Percentiles rank a stretch among this genome's conserved stretches.
phyloP scores from a whole-genome alignment of 2,888 invertebrate genomes.

The Marasmarcha lunaedactyla region DNA sequence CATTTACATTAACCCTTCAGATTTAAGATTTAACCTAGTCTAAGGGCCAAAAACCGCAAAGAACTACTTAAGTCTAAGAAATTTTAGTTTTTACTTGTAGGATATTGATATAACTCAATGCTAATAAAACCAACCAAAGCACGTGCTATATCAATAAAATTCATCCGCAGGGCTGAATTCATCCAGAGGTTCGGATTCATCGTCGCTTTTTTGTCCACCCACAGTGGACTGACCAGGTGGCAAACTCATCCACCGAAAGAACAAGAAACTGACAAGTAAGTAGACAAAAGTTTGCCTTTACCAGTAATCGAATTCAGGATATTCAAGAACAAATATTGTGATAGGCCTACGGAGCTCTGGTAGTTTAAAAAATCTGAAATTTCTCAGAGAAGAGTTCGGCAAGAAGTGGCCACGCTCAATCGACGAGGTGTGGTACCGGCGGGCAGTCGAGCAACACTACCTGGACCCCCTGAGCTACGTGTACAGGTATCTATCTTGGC shows the following conservation, averaged over 20 bases:
- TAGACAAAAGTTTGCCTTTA: background rate
- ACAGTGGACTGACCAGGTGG: conserved; percentile 92
- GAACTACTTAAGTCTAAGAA: too few relatives aligned
- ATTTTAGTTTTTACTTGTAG: too few relatives aligned
- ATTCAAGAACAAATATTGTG: too few relatives aligned
- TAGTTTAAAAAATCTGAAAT: too few relatives aligned
- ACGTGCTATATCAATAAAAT: conserved; percentile 1
- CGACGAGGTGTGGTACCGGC: conserved; percentile 90
- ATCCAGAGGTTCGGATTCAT: conserved; percentile 87
- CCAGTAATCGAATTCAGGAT: background rate
- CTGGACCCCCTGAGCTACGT: conserved; percentile 83
- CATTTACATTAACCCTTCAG: too few relatives aligned
- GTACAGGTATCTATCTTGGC: too few relatives aligned
- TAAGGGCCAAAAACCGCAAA: too few relatives aligned
- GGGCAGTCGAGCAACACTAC: conserved; percentile 89
- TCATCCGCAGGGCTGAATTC: conserved; percentile 78
- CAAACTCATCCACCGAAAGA: conserved; percentile 73
- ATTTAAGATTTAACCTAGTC: too few relatives aligned
- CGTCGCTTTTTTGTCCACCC: conserved; percentile 89
- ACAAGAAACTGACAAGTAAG: conserved; percentile 47
- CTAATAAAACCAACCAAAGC: too few relatives aligned
- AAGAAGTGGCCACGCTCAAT: conserved; percentile 81
- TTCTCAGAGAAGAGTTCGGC: conserved; percentile 66
- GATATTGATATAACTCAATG: too few relatives aligned
- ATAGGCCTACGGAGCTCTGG: too few relatives aligned